Conservation (phyloP, 2,113 vertebrate genomes). For the Pitta sordida region DNA sequence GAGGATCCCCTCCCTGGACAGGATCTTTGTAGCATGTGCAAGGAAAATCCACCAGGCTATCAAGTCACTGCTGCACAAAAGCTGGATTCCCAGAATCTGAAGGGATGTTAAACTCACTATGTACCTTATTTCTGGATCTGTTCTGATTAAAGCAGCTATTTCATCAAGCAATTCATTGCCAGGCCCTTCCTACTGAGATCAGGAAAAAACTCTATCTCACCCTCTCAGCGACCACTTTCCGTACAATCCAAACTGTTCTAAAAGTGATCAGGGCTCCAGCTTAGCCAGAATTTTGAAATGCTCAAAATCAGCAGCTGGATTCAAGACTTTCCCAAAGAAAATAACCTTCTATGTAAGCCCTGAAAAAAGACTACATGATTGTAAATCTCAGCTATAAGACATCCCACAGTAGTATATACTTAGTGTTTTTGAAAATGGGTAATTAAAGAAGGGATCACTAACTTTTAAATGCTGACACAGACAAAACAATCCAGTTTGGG, state of each 20-base stretch:
- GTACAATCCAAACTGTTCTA: background rate
- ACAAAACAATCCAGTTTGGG: background rate
- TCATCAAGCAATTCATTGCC: background rate
- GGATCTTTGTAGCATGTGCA: background rate
- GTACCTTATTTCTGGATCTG: background rate
- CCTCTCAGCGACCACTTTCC: background rate
- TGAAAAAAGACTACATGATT: background rate
- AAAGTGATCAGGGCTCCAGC: background rate
- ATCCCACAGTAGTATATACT: background rate
- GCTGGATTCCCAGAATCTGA: background rate
- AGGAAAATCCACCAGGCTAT: background rate
- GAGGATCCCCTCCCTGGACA: fast-evolving
- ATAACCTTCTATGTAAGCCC: background rate
- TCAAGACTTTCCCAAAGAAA: background rate
- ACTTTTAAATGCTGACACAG: background rate
- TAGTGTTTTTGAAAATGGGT: background rate
- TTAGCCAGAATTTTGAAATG: background rate
- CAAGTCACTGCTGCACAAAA: background rate
- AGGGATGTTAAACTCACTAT: background rate
- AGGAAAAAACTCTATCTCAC: background rate
- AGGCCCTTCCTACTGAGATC: background rate
- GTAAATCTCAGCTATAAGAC: background rate
- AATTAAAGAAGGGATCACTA: background rate
- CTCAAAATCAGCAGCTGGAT: background rate
- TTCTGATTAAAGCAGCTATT: background rate